phyloP scores from a whole-genome alignment of 2,113 vertebrate species.

The Quiscalus mexicanus region DNA sequence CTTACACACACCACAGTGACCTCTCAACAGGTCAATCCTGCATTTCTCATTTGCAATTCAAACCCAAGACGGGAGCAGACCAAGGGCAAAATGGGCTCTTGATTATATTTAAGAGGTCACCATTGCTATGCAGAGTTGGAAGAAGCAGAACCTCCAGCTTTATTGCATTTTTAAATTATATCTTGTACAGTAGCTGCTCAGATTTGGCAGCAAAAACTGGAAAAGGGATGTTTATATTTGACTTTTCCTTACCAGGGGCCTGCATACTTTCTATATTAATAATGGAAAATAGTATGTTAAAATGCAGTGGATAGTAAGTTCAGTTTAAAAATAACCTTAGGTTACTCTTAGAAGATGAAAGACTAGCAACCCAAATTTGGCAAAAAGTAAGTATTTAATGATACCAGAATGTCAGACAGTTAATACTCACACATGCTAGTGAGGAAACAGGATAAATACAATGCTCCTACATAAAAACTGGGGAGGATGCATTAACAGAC shows the following conservation, averaged over 20 bases:
- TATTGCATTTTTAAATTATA: constrained; percentile 75
- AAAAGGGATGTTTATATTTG: constrained; percentile 64
- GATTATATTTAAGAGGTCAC: constrained; percentile 80
- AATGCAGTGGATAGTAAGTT: constrained; percentile 47
- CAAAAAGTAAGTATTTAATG: constrained; percentile 13
- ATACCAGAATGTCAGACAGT: constrained; percentile 44
- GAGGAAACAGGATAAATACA: constrained; percentile 46
- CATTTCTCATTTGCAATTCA: constrained; percentile 83
- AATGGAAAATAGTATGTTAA: constrained; percentile 65
- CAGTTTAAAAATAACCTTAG: constrained; percentile 66
- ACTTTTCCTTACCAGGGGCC: constrained; percentile 18
- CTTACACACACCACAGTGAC: constrained; percentile 74
- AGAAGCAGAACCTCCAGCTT: constrained; percentile 73
- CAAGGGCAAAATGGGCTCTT: constrained; percentile 79
- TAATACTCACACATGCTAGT: constrained; percentile 33
- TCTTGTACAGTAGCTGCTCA: constrained; percentile 67
- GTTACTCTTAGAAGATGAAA: constrained; percentile 63
- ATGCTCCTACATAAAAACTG: constrained; percentile 44
- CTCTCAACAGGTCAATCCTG: constrained; percentile 75
- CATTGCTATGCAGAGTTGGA: constrained; percentile 78
- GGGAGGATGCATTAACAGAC: constrained; percentile 62
- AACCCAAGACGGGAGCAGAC: constrained; percentile 75
- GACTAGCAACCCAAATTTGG: not conserved
- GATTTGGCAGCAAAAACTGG: constrained; percentile 64
- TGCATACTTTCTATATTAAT: constrained; percentile 36